Evolutionary conservation across 2,113 vertebrate species (phyloP), one percentile per base, ranked within the genome.

Genomic region (Thunnus thynnus): DNA sequence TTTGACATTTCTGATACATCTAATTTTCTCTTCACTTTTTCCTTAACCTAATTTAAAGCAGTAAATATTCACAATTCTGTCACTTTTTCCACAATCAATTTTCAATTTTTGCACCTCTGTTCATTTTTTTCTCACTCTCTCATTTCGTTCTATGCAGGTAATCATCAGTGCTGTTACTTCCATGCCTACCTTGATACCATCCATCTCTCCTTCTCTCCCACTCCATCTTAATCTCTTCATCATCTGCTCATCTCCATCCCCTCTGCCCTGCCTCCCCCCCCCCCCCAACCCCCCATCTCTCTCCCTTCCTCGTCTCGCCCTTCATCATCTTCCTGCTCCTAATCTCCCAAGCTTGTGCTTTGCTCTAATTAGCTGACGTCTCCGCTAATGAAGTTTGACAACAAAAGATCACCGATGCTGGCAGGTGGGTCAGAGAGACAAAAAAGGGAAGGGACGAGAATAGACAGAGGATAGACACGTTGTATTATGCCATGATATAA

Each of bases 341-440:
- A 92, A 92, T 91, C 89, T 84, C 72, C 77, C 78, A 2, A 75
- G 82, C 84, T 74, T 68, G 65, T 66, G 72, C 68, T 50, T 0
- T 62, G 72, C 75, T 78, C 81, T 89, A 90, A 92, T 92, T 91
- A 91, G 85, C 80, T 68, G 84, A 79, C 88, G 67, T 90, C 81
- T 85, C 67, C 50, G 9, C 85, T 92, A 92, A 94, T 91, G 79
- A 91, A 89, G 87, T 92, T 89, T 91, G 92, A 92, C 93, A 92
- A 93, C 88, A 91, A 92, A 91, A 89, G 91, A 92, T 88, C 88
- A 86, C 84, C 77, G 14, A 60, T 4, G 72, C 80, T 73, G 82
- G 80, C 87, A 91, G 92, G 91, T 90, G 89, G 88, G 82, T 83
- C 78, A 66, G 51, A 57, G 64, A 71, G 61, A 47, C 18, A 30